These are phyloP conservation scores for Petrophora chlorosata DNA, from an alignment of 2,888 invertebrate species.

Conservation along the genomic window DNA sequence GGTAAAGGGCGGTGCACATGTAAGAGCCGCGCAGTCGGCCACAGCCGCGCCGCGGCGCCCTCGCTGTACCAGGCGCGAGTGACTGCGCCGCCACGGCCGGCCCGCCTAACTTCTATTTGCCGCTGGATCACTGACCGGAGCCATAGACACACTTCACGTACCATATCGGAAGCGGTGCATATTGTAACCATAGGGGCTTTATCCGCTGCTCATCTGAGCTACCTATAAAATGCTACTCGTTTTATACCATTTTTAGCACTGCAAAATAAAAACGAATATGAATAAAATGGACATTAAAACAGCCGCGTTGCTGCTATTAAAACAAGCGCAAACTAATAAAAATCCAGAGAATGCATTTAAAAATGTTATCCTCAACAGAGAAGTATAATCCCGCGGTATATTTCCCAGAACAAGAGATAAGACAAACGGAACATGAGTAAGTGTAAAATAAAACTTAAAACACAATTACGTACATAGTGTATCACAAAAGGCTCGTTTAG, in stretches of 20 bases:
- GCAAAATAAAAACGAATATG: slow-evolving; percentile 9
- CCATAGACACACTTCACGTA: background rate
- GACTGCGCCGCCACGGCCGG: too few species aligned
- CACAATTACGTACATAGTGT: slow-evolving; percentile 33
- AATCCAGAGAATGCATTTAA: background rate
- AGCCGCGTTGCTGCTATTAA: slow-evolving; percentile 6
- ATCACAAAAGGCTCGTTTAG: slow-evolving; percentile 27
- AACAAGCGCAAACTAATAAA: slow-evolving; percentile 2
- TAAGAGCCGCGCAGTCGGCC: background rate
- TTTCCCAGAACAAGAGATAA: slow-evolving; percentile 2
- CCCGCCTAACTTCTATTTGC: background rate
- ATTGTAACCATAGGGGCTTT: background rate
- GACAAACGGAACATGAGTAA: background rate
- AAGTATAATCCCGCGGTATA: slow-evolving; percentile 4
- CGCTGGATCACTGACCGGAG: background rate
- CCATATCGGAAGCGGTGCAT: background rate
- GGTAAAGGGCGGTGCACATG: background rate
- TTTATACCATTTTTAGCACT: slow-evolving; percentile 4
- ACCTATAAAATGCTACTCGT: background rate
- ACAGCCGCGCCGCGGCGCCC: background rate
- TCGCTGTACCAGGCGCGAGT: background rate
- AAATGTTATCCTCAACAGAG: background rate
- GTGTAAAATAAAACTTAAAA: slow-evolving; percentile 19
- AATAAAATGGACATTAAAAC: slow-evolving; percentile 3
- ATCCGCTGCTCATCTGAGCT: background rate